These are phyloP conservation scores for Harpalus rubripes DNA, from an alignment of 2,888 invertebrate genomes.

Conservation along the genomic window DNA sequence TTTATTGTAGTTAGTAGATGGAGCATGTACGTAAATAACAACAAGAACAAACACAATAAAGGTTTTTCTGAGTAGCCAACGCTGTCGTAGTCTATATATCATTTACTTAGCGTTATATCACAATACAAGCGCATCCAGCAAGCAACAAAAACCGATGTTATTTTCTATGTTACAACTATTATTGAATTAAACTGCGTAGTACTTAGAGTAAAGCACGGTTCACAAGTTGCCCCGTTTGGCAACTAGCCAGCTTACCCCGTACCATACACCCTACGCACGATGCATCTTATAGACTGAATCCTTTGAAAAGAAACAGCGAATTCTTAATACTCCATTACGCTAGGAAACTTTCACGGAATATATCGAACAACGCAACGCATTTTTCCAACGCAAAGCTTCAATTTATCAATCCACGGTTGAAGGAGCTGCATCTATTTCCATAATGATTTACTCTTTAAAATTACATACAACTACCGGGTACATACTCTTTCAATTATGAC, in stretches of 20 bases:
- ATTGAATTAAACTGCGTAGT: slow-evolving; percentile 57
- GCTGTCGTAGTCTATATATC: slow-evolving; percentile 32
- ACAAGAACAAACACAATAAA: slow-evolving; percentile 29
- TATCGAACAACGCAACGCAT: slow-evolving; percentile 57
- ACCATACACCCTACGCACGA: slow-evolving; percentile 10
- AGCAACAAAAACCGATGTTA: slow-evolving; percentile 47
- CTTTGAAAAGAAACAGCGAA: slow-evolving; percentile 61
- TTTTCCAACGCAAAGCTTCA: slow-evolving; percentile 44
- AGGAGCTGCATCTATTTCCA: slow-evolving; percentile 53
- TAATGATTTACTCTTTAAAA: slow-evolving; percentile 54
- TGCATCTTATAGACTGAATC: slow-evolving; percentile 38
- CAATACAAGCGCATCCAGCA: slow-evolving; percentile 32
- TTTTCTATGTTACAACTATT: slow-evolving; percentile 53
- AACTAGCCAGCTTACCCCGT: slow-evolving; percentile 10
- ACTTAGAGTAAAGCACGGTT: slow-evolving; percentile 54
- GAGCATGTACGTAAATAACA: slow-evolving; percentile 38
- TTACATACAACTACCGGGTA: slow-evolving; percentile 26
- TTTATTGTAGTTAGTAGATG: slow-evolving; percentile 14
- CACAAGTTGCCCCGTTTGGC: slow-evolving; percentile 54
- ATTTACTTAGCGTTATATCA: slow-evolving; percentile 41
- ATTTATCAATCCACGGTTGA: slow-evolving; percentile 63
- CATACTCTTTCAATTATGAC: slow-evolving; percentile 10
- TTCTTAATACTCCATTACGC: slow-evolving; percentile 66
- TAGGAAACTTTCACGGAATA: slow-evolving; percentile 62
- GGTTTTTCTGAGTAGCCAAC: slow-evolving; percentile 19